A percentile compares a stretch with the other conserved stretches of the same genome.
Conservation (phyloP, 2,888 invertebrate genomes). For the Orthonevra nobilis region DNA sequence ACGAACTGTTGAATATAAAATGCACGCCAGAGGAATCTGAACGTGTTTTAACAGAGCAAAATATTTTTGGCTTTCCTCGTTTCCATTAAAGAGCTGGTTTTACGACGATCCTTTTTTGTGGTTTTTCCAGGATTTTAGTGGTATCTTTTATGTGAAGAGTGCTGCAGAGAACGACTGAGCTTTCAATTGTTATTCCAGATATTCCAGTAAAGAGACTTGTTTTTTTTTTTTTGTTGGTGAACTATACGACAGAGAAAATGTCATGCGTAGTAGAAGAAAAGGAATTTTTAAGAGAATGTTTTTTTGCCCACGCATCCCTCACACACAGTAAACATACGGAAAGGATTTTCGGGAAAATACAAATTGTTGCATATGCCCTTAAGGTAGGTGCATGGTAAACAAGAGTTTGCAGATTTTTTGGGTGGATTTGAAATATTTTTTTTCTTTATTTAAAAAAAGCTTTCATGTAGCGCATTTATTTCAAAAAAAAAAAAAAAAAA, state of each 20-base stretch:
- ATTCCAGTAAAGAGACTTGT: slow-evolving; percentile 20
- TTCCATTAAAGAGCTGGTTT: not conserved
- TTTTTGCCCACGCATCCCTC: no score
- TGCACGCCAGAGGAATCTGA: slow-evolving; percentile 8
- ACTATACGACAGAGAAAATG: not conserved
- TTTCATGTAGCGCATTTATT: no score
- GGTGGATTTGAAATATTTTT: no score
- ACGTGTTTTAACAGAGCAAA: not conserved
- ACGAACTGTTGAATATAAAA: slow-evolving; percentile 63
- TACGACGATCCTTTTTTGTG: slow-evolving; percentile 3
- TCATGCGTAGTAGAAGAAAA: slow-evolving; percentile 25
- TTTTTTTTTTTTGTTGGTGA: no score
- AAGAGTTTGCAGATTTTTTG: no score
- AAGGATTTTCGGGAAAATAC: not conserved
- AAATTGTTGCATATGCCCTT: slow-evolving; percentile 48
- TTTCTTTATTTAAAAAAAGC: no score
- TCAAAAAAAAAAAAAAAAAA: no score
- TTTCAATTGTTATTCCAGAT: not conserved
- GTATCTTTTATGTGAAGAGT: not conserved
- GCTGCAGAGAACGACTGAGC: not conserved
- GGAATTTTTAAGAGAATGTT: no score
- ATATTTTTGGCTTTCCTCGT: not conserved
- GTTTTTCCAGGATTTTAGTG: slow-evolving; percentile 8
- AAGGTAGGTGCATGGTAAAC: not conserved
- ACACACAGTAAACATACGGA: no score